phyloP scores from a whole-genome alignment of 2,113 vertebrate species.

The Paradoxurus hermaphroditus region DNA sequence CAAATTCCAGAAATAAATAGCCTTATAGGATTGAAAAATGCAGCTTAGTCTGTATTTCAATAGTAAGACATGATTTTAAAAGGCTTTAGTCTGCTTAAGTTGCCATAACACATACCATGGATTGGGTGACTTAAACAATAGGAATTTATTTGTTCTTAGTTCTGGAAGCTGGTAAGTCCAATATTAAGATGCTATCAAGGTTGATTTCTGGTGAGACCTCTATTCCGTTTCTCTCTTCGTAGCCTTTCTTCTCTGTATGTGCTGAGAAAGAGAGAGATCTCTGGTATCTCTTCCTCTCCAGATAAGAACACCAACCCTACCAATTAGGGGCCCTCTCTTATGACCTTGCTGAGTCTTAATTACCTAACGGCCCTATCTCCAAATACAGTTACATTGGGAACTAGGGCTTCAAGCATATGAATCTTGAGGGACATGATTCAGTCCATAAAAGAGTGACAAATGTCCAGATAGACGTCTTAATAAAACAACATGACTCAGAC shows the following conservation, averaged over 20 bases:
- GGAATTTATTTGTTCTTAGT: neutral
- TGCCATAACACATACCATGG: neutral
- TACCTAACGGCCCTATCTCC: neutral
- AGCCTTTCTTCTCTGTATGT: neutral
- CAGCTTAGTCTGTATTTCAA: neutral
- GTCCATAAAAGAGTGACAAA: neutral
- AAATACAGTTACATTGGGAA: neutral
- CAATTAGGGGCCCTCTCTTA: neutral
- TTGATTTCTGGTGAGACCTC: neutral
- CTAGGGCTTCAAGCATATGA: neutral
- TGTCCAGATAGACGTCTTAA: neutral
- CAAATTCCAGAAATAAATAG: neutral
- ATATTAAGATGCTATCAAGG: neutral
- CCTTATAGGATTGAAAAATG: neutral
- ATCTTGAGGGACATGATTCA: neutral
- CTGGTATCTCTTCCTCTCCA: too few relatives aligned
- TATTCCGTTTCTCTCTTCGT: neutral
- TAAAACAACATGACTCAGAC: neutral
- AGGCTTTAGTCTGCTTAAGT: neutral
- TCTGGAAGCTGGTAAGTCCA: neutral
- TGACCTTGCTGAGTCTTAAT: neutral
- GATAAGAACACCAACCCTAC: neutral
- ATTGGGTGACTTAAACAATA: neutral
- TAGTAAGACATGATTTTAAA: neutral
- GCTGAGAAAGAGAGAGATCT: neutral